A percentile compares a stretch with the other conserved stretches of the same genome.
phyloP scores from a whole-genome alignment of 2,797 vertebrate genomes.

The Glyptemys insculpta region DNA sequence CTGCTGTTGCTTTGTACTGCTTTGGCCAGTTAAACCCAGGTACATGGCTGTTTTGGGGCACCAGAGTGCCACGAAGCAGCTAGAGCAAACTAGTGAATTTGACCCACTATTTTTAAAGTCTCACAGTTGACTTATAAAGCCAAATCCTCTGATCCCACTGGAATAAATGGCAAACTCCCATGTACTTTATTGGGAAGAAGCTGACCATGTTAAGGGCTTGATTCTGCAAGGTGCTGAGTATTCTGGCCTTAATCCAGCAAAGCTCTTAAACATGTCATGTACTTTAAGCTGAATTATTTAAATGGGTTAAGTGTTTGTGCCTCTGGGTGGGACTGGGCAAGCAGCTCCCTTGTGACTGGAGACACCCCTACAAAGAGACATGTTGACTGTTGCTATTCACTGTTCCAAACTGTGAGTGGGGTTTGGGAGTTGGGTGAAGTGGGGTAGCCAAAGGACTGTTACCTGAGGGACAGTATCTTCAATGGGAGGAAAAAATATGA shows the following conservation, averaged over 20 bases:
- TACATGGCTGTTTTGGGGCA: no score
- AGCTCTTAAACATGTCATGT: not conserved
- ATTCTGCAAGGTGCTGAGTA: not conserved
- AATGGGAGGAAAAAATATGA: no score
- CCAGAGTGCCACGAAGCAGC: no score
- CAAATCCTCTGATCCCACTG: not conserved
- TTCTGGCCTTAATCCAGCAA: not conserved
- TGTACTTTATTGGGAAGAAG: not conserved
- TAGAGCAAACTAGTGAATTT: no score
- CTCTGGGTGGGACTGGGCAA: not conserved
- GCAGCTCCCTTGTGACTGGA: not conserved
- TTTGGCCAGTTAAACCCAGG: no score
- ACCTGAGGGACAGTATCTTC: no score
- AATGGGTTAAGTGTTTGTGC: not conserved
- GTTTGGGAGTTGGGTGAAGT: not conserved
- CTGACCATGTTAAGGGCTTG: fast-evolving
- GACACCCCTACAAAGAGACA: not conserved
- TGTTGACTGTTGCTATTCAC: not conserved
- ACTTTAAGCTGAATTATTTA: not conserved
- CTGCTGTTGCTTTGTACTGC: no score
- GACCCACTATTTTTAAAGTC: not conserved
- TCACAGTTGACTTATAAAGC: not conserved
- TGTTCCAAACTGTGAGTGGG: not conserved
- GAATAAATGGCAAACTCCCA: not conserved
- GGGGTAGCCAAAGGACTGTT: no score